phyloP scores from a whole-genome alignment of 2,113 vertebrate species.

The Zosterops lateralis region DNA sequence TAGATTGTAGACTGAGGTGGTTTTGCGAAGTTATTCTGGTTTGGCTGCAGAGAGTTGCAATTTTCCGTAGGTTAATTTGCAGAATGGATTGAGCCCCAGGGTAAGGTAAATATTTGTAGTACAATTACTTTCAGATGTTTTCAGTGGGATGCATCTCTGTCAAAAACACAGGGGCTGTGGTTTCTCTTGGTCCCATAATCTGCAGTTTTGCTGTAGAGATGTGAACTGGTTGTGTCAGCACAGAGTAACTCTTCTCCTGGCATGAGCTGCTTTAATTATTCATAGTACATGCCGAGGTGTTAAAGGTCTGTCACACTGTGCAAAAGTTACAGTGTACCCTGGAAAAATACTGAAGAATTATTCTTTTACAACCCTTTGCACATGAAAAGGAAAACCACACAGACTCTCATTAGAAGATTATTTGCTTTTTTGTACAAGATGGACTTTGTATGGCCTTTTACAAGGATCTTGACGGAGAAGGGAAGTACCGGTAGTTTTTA shows the following conservation, averaged over 20 bases:
- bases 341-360: constrained; percentile 8
- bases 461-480: not conserved
- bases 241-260: not conserved
- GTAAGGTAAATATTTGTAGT: not conserved
- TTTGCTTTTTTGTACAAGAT: not conserved
- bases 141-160: not conserved
- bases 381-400: not conserved
- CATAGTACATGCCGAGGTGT: not conserved
- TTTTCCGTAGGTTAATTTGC: not conserved
- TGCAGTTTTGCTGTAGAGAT: not conserved
- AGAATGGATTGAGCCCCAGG: not conserved
- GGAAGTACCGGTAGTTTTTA: not conserved
- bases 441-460: not conserved
- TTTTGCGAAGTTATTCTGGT: constrained; percentile 4
- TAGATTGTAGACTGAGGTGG: not conserved
- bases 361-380: not conserved
- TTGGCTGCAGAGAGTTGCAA: not conserved
- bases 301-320: not conserved
- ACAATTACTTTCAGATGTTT: not conserved
- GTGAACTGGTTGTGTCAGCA: not conserved
- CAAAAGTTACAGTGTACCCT: not conserved
- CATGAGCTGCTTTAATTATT: constrained; percentile 4
- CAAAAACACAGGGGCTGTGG: not conserved
- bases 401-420: not conserved
- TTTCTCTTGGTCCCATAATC: not conserved